Base-by-base conservation (phyloP, 1,140 invertebrate species). In the Samia ricini region DNA sequence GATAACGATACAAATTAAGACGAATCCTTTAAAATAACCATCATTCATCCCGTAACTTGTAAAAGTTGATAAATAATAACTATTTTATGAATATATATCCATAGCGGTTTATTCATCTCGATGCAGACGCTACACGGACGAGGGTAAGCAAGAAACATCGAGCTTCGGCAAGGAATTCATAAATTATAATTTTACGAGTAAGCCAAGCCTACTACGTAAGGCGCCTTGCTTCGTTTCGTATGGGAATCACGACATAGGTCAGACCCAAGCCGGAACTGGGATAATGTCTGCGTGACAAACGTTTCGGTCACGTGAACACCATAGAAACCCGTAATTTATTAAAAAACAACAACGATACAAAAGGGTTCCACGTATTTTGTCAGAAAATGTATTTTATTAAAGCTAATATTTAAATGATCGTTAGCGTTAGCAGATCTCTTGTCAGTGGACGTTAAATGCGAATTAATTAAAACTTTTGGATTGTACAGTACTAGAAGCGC, bases 181-280 rank as follows among this genome's bases (percentile, higher is more conserved):
- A 42, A 42, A 42, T 42, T 42, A 42, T 42, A 42, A 42, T 42
- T 42, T 42, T 42, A 42, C n/a, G 33, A 42, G 33, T 42, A n/a
- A n/a, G n/a, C n/a, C n/a, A n/a, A n/a, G n/a, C n/a, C n/a, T n/a
- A n/a, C n/a, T n/a, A n/a, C n/a, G n/a, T n/a, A 15, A 42, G 33
- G 33, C 33, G 33, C 10, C 33, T n/a, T 15, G 15, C n/a, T 42
- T 42, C 10, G 12, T 42, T 42, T 42, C 12, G 15, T 42, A 42
- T 42, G 33, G 33, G 33, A 42, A 42, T 42, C 4, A 15, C 1
- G 10, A 15, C 33, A 1, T 15, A 42, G 33, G 33, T 42, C 33
- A 42, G n/a, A 2, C 33, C 33, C 33, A 42, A 10, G 33, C n/a
- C 33, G 10, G 8, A 7, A 15, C 8, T 15, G 33, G 33, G 33